Conservation (phyloP, 2,888 invertebrate genomes). For the Cyclophora punctaria region DNA sequence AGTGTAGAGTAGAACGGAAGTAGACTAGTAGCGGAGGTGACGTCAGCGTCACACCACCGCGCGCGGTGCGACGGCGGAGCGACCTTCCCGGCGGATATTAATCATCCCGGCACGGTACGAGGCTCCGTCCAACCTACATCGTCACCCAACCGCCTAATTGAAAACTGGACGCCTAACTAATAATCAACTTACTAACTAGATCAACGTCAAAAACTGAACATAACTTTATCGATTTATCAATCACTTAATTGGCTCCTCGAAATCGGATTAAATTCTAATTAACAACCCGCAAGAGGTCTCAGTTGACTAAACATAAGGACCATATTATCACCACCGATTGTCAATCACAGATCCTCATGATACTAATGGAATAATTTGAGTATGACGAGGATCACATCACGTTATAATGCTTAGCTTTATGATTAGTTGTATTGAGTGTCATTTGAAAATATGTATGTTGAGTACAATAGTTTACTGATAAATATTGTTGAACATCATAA, state of each 20-base stretch:
- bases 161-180: conserved; percentile 30
- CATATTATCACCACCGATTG: not conserved
- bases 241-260: conserved; percentile 17
- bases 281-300: conserved; percentile 16
- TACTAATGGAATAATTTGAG: no score
- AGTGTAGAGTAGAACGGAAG: conserved; percentile 53
- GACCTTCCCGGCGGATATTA: conserved; percentile 70
- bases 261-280: conserved; percentile 15
- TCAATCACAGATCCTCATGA: no score
- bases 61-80: conserved; percentile 28
- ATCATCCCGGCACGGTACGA: conserved; percentile 53
- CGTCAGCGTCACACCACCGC: conserved; percentile 40
- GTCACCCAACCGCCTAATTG: conserved; percentile 37
- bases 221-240: conserved; percentile 19
- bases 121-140: conserved; percentile 17
- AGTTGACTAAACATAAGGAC: conserved; percentile 7
- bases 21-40: conserved; percentile 57
- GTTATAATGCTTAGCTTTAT: no score
- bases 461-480: no score
- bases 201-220: conserved; percentile 15
- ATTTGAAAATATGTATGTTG: no score
- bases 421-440: no score
- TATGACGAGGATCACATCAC: no score
- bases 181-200: conserved; percentile 20
- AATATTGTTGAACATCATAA: not conserved